Base-by-base conservation (phyloP, 2,113 vertebrate species). In the Bubalus kerabau region DNA sequence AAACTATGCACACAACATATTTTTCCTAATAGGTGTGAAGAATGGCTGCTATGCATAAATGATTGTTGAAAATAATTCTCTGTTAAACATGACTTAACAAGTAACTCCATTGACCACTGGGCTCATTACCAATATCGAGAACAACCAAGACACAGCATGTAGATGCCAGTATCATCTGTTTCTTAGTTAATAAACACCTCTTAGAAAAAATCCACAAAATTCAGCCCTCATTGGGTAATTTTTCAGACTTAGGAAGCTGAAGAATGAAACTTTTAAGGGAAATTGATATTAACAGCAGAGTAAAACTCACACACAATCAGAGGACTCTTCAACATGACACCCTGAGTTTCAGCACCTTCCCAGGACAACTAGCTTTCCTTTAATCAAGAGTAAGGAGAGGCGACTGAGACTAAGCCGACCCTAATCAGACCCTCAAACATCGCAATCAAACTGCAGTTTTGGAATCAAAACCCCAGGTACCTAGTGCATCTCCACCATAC, bases 21-120 rank as follows among this genome's bases (percentile, higher is more conserved):
- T 98, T 98, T 98, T 92, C 97, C 96, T 98, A 98, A 98, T 98
- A 98, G 98, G 97, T 98, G 98, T 98, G 97, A 98, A 98, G 96
- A 98, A 98, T 98, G 98, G 93, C 89, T 98, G 98, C 96, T 98
- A 98, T 98, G 98, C 97, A 98, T 98, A 98, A 97, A 97, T 93
- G 97, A 98, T 98, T 97, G 96, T 97, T 97, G 97, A 95, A 98
- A 98, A 96, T 93, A 96, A 97, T 97, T 97, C 96, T 96, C 88
- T 89, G 93, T 97, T 97, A 96, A 98, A 97, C 93, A 98, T 87
- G 97, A 98, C 96, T 94, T 97, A 97, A 97, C 94, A 96, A 98
- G 96, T 91, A 97, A 80, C 60, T 26, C 93, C 86, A 64, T 90
- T 90, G 93, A 96, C 86, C 83, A 78, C 95, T 86, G 85, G 74